Percentiles rank a stretch among this genome's conserved stretches.
These are phyloP conservation scores for Melanchra persicariae DNA, from an alignment of 2,888 invertebrate genomes.

Conservation along the genomic window DNA sequence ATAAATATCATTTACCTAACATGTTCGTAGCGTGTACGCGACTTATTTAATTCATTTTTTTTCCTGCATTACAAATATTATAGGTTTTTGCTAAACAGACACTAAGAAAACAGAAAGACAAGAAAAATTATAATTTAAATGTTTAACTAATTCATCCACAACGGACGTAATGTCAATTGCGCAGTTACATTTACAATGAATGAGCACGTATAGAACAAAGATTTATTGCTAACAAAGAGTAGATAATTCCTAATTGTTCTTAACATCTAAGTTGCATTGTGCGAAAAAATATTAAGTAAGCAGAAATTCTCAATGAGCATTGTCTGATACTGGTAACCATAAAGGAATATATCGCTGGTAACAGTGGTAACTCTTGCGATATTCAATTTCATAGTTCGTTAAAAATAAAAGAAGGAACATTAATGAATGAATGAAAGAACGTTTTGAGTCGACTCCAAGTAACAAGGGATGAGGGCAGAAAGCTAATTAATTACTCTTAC, in stretches of 20 bases:
- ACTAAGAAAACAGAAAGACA: constrained; percentile 27
- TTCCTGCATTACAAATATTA: not conserved
- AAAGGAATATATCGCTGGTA: too few species aligned
- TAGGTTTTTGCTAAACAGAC: not conserved
- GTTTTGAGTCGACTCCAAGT: too few species aligned
- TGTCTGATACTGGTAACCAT: not conserved
- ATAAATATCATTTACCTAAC: not conserved
- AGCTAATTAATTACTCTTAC: too few species aligned
- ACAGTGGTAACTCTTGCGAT: too few species aligned
- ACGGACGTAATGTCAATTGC: constrained; percentile 15
- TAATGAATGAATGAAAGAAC: too few species aligned
- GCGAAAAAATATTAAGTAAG: not conserved
- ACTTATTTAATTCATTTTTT: not conserved
- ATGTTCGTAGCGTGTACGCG: not conserved
- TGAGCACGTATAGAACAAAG: constrained; percentile 25
- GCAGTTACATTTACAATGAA: constrained; percentile 28
- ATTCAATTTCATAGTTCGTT: too few species aligned
- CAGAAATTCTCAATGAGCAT: not conserved
- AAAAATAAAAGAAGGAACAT: too few species aligned
- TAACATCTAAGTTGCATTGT: not conserved
- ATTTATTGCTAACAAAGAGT: not conserved
- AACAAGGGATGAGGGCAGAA: too few species aligned
- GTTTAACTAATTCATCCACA: constrained; percentile 32
- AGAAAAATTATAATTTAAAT: constrained; percentile 22
- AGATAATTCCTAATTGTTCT: constrained; percentile 24